Evolutionary conservation across 2,888 invertebrate species (phyloP).

Genomic region (Lacanobia wlatinum): DNA sequence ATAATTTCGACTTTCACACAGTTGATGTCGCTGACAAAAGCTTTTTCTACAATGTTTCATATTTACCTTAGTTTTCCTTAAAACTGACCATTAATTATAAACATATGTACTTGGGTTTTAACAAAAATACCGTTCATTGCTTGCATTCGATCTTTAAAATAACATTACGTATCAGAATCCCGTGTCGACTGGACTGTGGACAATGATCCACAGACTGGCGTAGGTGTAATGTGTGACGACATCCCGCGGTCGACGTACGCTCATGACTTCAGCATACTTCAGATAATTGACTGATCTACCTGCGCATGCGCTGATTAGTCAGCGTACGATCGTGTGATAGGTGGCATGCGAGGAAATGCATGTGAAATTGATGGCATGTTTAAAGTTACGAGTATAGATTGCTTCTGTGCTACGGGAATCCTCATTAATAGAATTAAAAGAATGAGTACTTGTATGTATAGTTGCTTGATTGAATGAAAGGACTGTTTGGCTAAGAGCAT

Average conservation of each 20-base stretch:
- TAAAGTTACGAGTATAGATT: not conserved
- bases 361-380: conserved; percentile 18
- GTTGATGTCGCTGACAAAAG: too few relatives aligned
- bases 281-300: conserved; percentile 52
- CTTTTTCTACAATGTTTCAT: too few relatives aligned
- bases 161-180: conserved; percentile 33
- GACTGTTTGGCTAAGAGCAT: too few relatives aligned
- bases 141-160: conserved; percentile 13
- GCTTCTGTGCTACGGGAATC: not conserved
- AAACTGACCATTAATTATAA: conserved; percentile 9
- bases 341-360: conserved; percentile 25
- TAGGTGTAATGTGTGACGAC: conserved; percentile 61
- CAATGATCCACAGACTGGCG: conserved; percentile 25
- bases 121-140: conserved; percentile 6
- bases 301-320: conserved; percentile 61
- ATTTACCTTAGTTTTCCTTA: not conserved
- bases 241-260: conserved; percentile 63
- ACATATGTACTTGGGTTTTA: not conserved
- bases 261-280: conserved; percentile 56
- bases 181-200: conserved; percentile 18
- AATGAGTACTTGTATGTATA: too few relatives aligned
- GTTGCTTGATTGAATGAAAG: too few relatives aligned
- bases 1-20: too few relatives aligned
- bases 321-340: conserved; percentile 42
- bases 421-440: not conserved